Percentiles rank a stretch among this genome's conserved stretches.
Conservation (phyloP, 2,113 vertebrate species). For the Clarias batrachus region DNA sequence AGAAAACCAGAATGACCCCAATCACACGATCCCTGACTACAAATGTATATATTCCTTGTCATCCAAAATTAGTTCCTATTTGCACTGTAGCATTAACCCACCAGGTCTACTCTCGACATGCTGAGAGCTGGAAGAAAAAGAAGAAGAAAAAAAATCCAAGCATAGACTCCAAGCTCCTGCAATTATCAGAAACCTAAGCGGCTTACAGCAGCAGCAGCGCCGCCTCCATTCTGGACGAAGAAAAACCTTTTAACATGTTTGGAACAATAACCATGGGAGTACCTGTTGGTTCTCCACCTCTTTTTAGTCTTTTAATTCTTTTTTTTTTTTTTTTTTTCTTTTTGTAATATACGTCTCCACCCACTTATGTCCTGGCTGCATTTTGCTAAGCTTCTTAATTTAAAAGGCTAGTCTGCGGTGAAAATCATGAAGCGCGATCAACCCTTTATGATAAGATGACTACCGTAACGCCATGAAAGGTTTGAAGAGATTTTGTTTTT, state of each 20-base stretch:
- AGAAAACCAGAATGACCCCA: neutral
- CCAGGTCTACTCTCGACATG: conserved; percentile 18
- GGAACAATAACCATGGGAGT: conserved; percentile 61
- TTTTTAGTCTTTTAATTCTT: conserved; percentile 41
- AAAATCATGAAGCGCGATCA: conserved; percentile 23
- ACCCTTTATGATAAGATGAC: neutral
- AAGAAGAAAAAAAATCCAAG: conserved; percentile 53
- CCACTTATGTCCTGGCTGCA: conserved; percentile 43
- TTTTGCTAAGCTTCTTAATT: conserved; percentile 53
- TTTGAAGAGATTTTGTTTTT: neutral
- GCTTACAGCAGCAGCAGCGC: conserved; percentile 60
- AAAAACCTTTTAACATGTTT: conserved; percentile 69
- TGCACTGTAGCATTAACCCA: conserved; percentile 27
- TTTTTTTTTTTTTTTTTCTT: conserved; percentile 53
- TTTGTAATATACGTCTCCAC: conserved; percentile 37
- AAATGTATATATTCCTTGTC: conserved; percentile 12
- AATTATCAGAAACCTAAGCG: conserved; percentile 71
- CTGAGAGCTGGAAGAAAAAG: conserved; percentile 17
- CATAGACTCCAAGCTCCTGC: conserved; percentile 61
- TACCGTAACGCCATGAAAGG: neutral
- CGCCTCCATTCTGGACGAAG: conserved; percentile 66
- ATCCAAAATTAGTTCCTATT: neutral
- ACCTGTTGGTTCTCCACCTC: conserved; percentile 43
- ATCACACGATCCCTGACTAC: neutral
- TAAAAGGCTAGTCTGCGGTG: conserved; percentile 33